phyloP scores from a whole-genome alignment of 2,113 vertebrate species.

The Caracal caracal region DNA sequence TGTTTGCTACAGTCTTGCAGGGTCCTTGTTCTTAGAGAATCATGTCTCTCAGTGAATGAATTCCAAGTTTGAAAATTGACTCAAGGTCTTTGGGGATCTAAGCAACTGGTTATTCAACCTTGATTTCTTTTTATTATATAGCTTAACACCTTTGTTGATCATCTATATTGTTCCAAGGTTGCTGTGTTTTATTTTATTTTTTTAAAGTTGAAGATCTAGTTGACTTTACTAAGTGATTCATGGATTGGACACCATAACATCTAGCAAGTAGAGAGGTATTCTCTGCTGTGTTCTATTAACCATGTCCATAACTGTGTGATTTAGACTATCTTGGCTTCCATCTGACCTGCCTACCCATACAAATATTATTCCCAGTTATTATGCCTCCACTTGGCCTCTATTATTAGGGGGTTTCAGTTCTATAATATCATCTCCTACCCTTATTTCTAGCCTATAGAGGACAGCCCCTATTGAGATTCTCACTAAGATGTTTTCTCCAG shows the following conservation, averaged over 20 bases:
- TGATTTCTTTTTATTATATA: neutral
- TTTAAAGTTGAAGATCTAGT: neutral
- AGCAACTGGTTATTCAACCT: neutral
- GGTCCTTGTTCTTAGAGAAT: neutral
- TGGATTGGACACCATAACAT: neutral
- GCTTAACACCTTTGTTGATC: neutral
- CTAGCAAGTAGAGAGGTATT: neutral
- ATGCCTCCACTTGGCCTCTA: neutral
- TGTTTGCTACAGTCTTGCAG: neutral
- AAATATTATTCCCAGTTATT: neutral
- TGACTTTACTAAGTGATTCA: neutral
- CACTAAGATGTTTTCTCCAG: neutral
- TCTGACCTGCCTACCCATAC: neutral
- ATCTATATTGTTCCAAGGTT: neutral
- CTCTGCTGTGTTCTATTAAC: neutral
- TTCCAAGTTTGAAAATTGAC: neutral
- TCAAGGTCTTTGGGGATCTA: neutral
- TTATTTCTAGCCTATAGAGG: neutral
- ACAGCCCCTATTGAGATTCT: neutral
- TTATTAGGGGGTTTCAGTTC: neutral
- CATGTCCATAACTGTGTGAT: neutral
- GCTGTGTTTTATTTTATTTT: neutral
- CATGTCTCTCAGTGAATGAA: neutral
- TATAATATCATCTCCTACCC: neutral
- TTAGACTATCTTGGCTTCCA: neutral